Percentiles rank a stretch among this genome's conserved stretches.
Conservation (phyloP, 2,113 vertebrate species). For the Rattus norvegicus region DNA sequence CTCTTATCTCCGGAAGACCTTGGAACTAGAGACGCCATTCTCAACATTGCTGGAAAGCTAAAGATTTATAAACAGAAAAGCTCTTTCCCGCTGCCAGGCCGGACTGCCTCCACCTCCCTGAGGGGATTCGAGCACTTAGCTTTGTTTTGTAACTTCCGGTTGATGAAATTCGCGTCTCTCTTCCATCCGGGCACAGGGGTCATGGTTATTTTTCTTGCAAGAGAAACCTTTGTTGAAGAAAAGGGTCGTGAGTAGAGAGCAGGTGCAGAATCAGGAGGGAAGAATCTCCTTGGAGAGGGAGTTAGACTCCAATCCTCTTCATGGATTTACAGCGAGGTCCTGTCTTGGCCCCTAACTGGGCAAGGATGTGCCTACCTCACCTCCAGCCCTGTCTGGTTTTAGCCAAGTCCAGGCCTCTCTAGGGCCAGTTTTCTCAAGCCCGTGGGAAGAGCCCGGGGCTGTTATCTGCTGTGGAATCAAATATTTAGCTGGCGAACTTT, state of each 20-base stretch:
- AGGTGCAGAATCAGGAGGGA: not conserved
- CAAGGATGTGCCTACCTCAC: not conserved
- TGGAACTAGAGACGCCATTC: not conserved
- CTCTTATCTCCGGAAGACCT: not conserved
- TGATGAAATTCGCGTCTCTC: not conserved
- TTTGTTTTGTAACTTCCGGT: conserved; percentile 68
- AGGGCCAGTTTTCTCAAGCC: not conserved
- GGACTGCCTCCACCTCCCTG: conserved; percentile 49
- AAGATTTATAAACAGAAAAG: conserved; percentile 29
- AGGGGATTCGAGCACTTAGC: conserved; percentile 67
- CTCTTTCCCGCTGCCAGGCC: not conserved
- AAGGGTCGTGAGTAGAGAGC: not conserved
- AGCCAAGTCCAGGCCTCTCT: not conserved
- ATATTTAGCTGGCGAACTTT: conserved; percentile 81
- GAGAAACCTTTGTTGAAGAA: not conserved
- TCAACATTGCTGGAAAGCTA: not conserved
- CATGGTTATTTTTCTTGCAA: conserved; percentile 6
- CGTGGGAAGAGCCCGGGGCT: conserved; percentile 33
- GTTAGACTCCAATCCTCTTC: not conserved
- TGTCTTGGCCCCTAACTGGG: not conserved
- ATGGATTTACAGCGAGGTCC: not conserved
- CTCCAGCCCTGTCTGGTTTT: not conserved
- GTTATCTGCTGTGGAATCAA: conserved; percentile 79
- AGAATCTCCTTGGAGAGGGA: not conserved
- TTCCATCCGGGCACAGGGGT: not conserved